Evolutionary conservation across 2,113 vertebrate genomes (phyloP), one percentile per base, ranked within the genome.

Genomic region (Neogale vison): DNA sequence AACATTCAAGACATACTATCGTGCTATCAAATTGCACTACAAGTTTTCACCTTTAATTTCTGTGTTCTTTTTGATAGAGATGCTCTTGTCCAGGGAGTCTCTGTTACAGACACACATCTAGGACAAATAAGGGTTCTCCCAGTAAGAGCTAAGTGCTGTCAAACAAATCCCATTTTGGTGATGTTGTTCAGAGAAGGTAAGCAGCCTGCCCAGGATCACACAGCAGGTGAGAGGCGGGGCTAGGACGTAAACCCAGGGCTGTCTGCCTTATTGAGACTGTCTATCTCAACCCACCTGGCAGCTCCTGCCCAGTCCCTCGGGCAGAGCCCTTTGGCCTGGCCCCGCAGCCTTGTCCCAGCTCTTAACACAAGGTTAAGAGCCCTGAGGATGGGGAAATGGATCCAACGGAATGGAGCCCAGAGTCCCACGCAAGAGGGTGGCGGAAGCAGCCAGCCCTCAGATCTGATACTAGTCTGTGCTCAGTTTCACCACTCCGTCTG

Each of bases 181-280:
- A 21, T 12, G 71, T 39, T 36, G 83, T 74, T 94, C 93, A 59
- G 96, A 63, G 42, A 88, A 57, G 61, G 63, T 61, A 47, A 52
- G 45, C 23, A 52, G 8, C 34, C 71, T 72, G 50, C 50, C 95
- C 18, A 36, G 52, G 88, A 17, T n/a, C 71, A 63, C 77, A 72
- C 10, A 29, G 81, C 67, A 18, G 36, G 29, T 23, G 24, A 87
- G 65, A 2, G 23, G 45, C 31, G n/a, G 45, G 26, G 47, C 67
- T 50, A 89, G 50, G 61, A 50, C 23, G 63, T 18, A 39, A 21
- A 77, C 34, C 52, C 13, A 63, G 3, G 5, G 29, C 69, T 18
- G 23, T 36, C 47, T 36, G 42, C 52, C 31, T 57, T 4, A 12
- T 21, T 55, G 63, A 23, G 2, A 12, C 71, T 72, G 36, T 72